Conservation (phyloP, 1,140 invertebrate species). For the Drosophila miranda region DNA sequence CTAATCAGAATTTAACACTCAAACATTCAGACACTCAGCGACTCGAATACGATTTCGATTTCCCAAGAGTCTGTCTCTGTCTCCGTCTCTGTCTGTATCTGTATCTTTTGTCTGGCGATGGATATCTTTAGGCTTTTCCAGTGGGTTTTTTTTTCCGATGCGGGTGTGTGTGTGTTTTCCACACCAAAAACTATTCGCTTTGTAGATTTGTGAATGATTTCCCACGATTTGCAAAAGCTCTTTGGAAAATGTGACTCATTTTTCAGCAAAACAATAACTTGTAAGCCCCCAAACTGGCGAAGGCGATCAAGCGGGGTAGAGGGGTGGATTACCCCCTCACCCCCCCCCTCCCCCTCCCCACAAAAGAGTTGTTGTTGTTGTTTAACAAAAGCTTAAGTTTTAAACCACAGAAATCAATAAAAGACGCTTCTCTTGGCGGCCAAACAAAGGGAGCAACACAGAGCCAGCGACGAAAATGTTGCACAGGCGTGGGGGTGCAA, state of each 20-base stretch:
- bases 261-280: slow-evolving; percentile 73
- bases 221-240: slow-evolving; percentile 71
- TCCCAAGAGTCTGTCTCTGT: slow-evolving; percentile 3
- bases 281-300: slow-evolving; percentile 30
- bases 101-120: slow-evolving; percentile 35
- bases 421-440: slow-evolving; percentile 43
- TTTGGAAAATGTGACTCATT: slow-evolving; percentile 60
- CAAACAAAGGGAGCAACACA: slow-evolving; percentile 57
- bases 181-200: slow-evolving; percentile 5
- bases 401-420: slow-evolving; percentile 81
- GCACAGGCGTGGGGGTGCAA: slow-evolving; percentile 62
- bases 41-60: slow-evolving; percentile 13
- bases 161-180: slow-evolving; percentile 70
- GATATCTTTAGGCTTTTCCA: no score
- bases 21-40: slow-evolving; percentile 11
- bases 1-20: slow-evolving; percentile 67
- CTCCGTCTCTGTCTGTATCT: slow-evolving; percentile 4
- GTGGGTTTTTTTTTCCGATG: slow-evolving; percentile 8
- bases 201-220: slow-evolving; percentile 56
- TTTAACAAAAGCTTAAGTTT: slow-evolving; percentile 29
- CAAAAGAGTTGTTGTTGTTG: neutral
- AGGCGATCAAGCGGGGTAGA: no score
- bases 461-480: slow-evolving; percentile 31
- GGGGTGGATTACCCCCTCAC: neutral
- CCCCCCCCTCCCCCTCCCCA: no score